Conservation (phyloP, 2,113 vertebrate genomes). For the Chunga burmeisteri region DNA sequence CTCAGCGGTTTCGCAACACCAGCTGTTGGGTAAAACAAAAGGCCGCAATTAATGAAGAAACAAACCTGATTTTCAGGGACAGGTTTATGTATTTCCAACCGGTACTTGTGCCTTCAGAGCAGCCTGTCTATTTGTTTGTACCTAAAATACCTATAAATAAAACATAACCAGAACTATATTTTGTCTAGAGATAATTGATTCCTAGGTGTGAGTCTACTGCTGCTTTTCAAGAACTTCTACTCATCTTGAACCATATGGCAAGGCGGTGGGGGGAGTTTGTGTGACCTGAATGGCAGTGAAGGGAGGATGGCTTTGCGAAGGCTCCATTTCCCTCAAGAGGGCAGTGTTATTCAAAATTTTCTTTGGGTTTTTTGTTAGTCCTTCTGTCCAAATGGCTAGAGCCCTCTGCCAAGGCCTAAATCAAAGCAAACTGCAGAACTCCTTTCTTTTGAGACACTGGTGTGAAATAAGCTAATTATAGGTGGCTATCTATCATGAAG, state of each 20-base stretch:
- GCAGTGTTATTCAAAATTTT: not conserved
- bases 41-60: not conserved
- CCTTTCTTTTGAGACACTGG: not conserved
- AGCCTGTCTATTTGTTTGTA: not conserved
- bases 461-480: not conserved
- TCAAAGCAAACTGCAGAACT: not conserved
- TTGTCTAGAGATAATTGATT: not conserved
- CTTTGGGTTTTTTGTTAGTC: not conserved
- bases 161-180: not conserved
- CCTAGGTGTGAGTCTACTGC: not conserved
- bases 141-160: not conserved
- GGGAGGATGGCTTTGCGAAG: not conserved
- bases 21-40: not conserved
- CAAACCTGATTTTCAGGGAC: not conserved
- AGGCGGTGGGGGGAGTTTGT: not conserved
- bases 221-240: not conserved
- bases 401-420: not conserved
- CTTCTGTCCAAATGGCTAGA: not conserved
- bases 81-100: not conserved
- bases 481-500: not conserved
- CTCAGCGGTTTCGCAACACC: not conserved
- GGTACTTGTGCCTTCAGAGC: not conserved
- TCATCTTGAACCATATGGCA: not conserved
- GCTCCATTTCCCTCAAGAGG: slow-evolving; percentile 17
- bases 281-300: not conserved